Evolutionary conservation across 2,888 invertebrate species (phyloP).

Genomic region (Anarsia innoxiella): DNA sequence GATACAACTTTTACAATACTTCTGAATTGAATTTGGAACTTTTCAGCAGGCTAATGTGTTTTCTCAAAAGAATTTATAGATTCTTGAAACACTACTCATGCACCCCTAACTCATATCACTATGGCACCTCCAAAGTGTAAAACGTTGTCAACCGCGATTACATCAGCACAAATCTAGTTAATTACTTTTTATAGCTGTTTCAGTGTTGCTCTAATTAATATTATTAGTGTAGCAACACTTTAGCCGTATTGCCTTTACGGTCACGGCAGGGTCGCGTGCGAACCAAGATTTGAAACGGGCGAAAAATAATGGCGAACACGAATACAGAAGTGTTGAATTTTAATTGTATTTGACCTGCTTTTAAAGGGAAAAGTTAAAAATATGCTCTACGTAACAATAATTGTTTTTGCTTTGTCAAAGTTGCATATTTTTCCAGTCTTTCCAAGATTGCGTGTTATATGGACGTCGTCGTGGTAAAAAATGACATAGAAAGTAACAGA

Average conservation of each 20-base stretch:
- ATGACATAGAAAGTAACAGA: no score
- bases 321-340: constrained; percentile 8
- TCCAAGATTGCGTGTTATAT: no score
- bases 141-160: constrained; percentile 27
- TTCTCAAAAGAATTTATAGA: no score
- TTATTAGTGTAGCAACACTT: constrained; percentile 29
- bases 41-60: no score
- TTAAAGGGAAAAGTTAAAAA: no score
- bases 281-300: constrained; percentile 9
- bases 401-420: no score
- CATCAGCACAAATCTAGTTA: constrained; percentile 25
- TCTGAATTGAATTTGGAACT: no score
- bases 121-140: constrained; percentile 20
- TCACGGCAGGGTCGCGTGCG: constrained; percentile 7
- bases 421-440: no score
- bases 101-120: background rate
- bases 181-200: constrained; percentile 24
- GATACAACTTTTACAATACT: no score
- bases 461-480: no score
- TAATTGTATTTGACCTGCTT: constrained; percentile 1
- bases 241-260: constrained; percentile 18
- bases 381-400: no score
- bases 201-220: constrained; percentile 31
- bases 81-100: no score
- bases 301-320: constrained; percentile 16